Base-by-base conservation (phyloP, 2,797 vertebrate species). In the Discoglossus pictus region DNA sequence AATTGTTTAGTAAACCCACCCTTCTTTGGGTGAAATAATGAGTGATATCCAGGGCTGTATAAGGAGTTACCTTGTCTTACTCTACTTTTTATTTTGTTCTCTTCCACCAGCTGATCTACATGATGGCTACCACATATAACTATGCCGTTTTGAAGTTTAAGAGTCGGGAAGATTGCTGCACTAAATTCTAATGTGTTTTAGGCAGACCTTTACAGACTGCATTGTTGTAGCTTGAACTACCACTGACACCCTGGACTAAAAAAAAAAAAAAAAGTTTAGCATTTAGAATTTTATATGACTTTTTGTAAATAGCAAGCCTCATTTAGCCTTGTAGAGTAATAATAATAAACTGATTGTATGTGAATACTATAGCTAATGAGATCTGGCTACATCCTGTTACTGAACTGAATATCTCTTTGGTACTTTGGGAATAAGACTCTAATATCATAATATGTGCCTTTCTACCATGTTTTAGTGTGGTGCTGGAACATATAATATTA, bases 101-200 rank as follows among this genome's bases (percentile, higher is more conserved):
- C 90, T 97, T 96, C 89, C 95, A 94, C 94, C 96, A 99, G 96
- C 94, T 99, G 92, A 98, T 98, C 96, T 99, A 98, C 97, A 98
- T 98, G 97, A 99, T 99, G 97, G 95, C 96, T 93, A 98, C 97
- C 81, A 99, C 97, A 90, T 99, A 99, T 99, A 99, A 99, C 93
- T 98, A 94, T 98, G 96, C 95, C 73, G 95, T 99, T 93, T 97
- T 98, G 96, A 99, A 98, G 96, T 98, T 98, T 98, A 98, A 98
- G 94, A 98, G 96, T 98, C 96, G 94, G 94, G 96, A 98, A 94
- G 96, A 98, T 87, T 99, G 96, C 96, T 99, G 97, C 94, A 99
- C 97, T 94, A 98, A 99, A 91, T 98, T 99, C 92, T 99, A 96
- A 91, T 79, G 83, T 83, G 82, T 86, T 81, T 85, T 89, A 87